phyloP scores from a whole-genome alignment of 2,888 invertebrate species.

The Malthinus seriepunctatus region DNA sequence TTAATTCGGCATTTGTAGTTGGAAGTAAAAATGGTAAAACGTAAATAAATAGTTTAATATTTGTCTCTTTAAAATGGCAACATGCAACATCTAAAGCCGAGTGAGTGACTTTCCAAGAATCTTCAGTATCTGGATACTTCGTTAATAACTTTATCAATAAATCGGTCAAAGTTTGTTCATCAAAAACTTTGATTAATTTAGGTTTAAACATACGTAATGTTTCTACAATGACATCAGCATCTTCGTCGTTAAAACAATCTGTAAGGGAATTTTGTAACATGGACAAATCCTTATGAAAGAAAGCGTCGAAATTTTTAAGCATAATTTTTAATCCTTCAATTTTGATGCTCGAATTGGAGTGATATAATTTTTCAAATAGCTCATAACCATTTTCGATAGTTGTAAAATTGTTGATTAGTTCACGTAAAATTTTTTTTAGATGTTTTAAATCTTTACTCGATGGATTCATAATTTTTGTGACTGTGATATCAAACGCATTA shows the following conservation, averaged over 20 bases:
- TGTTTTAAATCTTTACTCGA: constrained; percentile 13
- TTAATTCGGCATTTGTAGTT: constrained; percentile 50
- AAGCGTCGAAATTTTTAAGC: constrained; percentile 57
- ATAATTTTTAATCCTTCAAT: constrained; percentile 69
- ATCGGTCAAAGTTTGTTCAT: constrained; percentile 52
- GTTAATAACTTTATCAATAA: constrained; percentile 59
- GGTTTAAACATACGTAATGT: constrained; percentile 51
- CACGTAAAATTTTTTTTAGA: constrained; percentile 39
- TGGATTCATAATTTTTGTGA: constrained; percentile 60
- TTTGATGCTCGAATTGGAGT: constrained; percentile 68
- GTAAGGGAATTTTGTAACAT: constrained; percentile 66
- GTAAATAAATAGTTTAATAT: constrained; percentile 62
- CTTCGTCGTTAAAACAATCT: constrained; percentile 70
- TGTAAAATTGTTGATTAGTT: constrained; percentile 39
- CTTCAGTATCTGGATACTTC: constrained; percentile 49
- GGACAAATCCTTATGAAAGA: constrained; percentile 60
- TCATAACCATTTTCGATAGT: constrained; percentile 43
- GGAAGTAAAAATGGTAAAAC: constrained; percentile 69
- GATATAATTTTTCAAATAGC: constrained; percentile 73
- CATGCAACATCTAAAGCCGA: constrained; percentile 38
- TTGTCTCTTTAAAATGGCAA: constrained; percentile 49
- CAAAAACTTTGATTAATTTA: constrained; percentile 14
- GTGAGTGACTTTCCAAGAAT: constrained; percentile 52
- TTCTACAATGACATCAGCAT: constrained; percentile 63
- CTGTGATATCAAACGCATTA: constrained; percentile 67